Percentiles rank a stretch among this genome's conserved stretches.
These are phyloP conservation scores for Peribatodes rhomboidaria DNA, from an alignment of 2,888 invertebrate genomes.

Conservation along the genomic window DNA sequence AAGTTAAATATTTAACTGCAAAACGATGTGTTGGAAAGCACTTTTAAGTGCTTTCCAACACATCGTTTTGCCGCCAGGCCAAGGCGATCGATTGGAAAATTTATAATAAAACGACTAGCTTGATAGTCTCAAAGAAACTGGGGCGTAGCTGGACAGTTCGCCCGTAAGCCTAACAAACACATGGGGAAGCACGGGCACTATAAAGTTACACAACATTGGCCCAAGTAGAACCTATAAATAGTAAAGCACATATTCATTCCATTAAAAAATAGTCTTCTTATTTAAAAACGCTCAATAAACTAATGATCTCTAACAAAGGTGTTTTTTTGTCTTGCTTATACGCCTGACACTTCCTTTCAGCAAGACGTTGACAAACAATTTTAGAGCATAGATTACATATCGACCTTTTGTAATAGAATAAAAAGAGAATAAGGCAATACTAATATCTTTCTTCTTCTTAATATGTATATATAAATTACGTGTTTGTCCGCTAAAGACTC, in stretches of 20 bases:
- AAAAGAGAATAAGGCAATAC: no score
- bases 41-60: no score
- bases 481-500: no score
- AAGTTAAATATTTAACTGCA: constrained; percentile 26
- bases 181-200: constrained; percentile 5
- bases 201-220: constrained; percentile 4
- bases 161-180: constrained; percentile 29
- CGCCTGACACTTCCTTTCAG: no score
- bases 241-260: not conserved
- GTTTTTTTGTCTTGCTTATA: no score
- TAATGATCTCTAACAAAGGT: no score
- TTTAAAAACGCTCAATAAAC: not conserved
- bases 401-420: no score
- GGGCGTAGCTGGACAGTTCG: constrained; percentile 26
- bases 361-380: no score
- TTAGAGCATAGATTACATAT: no score
- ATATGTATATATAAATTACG: no score
- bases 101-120: constrained; percentile 34
- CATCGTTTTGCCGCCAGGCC: no score
- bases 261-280: not conserved
- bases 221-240: not conserved
- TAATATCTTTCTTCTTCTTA: no score
- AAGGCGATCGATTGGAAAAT: constrained; percentile 33
- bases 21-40: constrained; percentile 35
- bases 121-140: constrained; percentile 29